Base-by-base conservation (phyloP, 2,797 vertebrate species). In the Neosilurus hyrtlii region DNA sequence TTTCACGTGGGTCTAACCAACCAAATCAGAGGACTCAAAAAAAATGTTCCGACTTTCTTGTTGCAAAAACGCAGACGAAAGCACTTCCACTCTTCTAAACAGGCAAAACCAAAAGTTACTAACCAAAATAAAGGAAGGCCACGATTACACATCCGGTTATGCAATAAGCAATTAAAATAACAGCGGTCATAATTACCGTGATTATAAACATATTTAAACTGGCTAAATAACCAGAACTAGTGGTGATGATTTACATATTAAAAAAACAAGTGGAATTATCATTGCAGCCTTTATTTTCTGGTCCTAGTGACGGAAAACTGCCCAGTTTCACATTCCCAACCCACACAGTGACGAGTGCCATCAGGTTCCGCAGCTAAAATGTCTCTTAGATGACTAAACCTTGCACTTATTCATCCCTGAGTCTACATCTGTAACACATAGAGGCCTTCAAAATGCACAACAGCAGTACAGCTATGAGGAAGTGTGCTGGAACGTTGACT, bases 401-500 rank as follows among this genome's bases (percentile, higher is more conserved):
- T 54, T 59, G 65, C 11, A 30, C 59, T 62, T 68, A 24, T 76
- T 43, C 63, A 74, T 52, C 71, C 62, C 37, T 24, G 67, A 24
- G 26, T 61, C 62, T 59, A n/a, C 68, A 67, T 66, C 43, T 63
- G 67, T 26, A 68, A 24, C 20, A 10, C 26, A 81, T 9, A 59
- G 75, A 57, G 18, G 62, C 15, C 59, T 24, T 24, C 1, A 59
- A 51, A 82, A 56, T 5, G 16, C 24, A 51, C 14, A 22, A 10
- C 12, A 8, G 70, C 74, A 78, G 83, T 49, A 63, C 37, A 15
- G 57, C 43, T 37, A 76, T 67, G 37, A 71, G 73, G 79, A 81
- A 81, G 83, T 68, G 52, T 2, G 1, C 61, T 80, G 78, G 79
- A 80, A 62, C 43, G 56, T 16, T 81, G 83, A 85, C 79, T 85